Percentiles rank a stretch among this genome's conserved stretches.
Evolutionary conservation across 2,888 invertebrate species (phyloP).

Genomic region (Oligia latruncula): DNA sequence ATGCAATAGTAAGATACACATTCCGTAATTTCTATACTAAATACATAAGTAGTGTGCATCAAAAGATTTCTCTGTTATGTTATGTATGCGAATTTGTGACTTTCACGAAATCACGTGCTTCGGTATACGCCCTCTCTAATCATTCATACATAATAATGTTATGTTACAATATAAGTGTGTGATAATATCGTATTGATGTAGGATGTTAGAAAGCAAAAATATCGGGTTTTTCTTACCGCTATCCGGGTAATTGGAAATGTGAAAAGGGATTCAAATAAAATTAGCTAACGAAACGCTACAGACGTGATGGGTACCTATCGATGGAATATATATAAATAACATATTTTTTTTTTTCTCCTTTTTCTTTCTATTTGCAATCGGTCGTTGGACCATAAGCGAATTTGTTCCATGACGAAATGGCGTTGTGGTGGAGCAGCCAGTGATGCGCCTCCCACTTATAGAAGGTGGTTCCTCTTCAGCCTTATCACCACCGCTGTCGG

Average conservation of each 20-base stretch:
- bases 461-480: no score
- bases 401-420: no score
- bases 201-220: slow-evolving; percentile 57
- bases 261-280: background rate
- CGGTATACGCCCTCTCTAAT: slow-evolving; percentile 67
- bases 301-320: background rate
- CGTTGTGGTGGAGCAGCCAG: no score
- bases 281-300: background rate
- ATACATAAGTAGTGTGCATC: slow-evolving; percentile 53
- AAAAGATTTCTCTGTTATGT: slow-evolving; percentile 74
- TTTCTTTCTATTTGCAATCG: no score
- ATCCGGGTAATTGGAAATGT: background rate
- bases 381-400: no score
- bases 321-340: background rate
- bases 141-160: slow-evolving; percentile 61
- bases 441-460: no score
- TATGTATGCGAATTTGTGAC: slow-evolving; percentile 73
- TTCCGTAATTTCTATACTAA: slow-evolving; percentile 46
- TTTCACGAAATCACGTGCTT: slow-evolving; percentile 78
- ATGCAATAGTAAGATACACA: slow-evolving; percentile 12
- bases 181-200: slow-evolving; percentile 35
- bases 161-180: slow-evolving; percentile 49
- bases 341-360: background rate
- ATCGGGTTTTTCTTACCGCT: background rate
- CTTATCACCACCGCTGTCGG: no score